Base-by-base conservation (phyloP, 2,888 invertebrate species). In the Hydroisotoma schaefferi region DNA sequence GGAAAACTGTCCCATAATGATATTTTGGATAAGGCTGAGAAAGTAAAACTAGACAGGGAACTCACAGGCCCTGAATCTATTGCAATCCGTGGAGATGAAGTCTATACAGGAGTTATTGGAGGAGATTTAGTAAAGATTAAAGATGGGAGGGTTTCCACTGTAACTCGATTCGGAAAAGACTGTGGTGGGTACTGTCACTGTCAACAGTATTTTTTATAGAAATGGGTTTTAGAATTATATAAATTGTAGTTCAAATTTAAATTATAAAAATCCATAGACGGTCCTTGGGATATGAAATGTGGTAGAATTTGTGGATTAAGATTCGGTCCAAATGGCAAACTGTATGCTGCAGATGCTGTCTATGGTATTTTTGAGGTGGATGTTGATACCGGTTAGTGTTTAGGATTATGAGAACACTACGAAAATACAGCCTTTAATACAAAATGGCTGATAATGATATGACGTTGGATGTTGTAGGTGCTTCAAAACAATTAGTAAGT, bases 221-320 rank as follows among this genome's bases (percentile, higher is more conserved):
- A 5, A 46, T 46, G 23, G 23, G 4, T 25, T 46, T 46, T 12
- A 4, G 26, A 5, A 23, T 6, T 23, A 6, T 10, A 33, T 33
- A 15, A 8, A 15, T 33, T 33, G 33, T 33, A 15, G 33, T 15
- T 33, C 12, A 33, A 33, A 10, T 33, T 10, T 33, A 26, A 20
- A 44, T 25, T 6, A 3, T 46, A 22, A 25, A 28, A 46, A 55
- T 23, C n/a, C 20, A 22, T 44, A 87, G 87, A 83, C 75, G 86
- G 85, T 18, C 73, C 82, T 26, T 80, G 81, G 73, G 85, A 92
- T 75, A 93, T 93, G 76, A 81, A 85, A 57, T 97, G 95, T 78
- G 95, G 97, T 1, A 83, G 94, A 61, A 94, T 94, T 0, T 79
- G 97, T 12, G 95, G 95, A 12, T 79, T 97, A 73, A 80, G 84